These are phyloP conservation scores for Danaus melanippus DNA, from an alignment of 1,140 invertebrate species.

Conservation along the genomic window DNA sequence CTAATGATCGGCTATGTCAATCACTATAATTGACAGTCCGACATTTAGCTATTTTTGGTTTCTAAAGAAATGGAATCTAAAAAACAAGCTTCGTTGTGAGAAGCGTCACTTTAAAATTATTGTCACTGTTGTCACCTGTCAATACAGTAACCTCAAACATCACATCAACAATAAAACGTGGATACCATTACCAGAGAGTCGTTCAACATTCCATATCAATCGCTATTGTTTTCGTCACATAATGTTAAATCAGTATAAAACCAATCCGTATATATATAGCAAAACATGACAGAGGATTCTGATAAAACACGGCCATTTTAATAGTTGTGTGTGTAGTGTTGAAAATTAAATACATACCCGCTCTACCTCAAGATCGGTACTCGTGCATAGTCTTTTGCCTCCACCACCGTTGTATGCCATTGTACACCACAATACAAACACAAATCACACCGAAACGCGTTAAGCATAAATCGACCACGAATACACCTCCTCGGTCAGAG, in stretches of 20 bases:
- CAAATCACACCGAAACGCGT: slow-evolving; percentile 68
- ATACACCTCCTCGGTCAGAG: slow-evolving; percentile 41
- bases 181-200: slow-evolving; percentile 25
- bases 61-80: slow-evolving; percentile 18
- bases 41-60: slow-evolving; percentile 50
- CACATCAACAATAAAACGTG: slow-evolving; percentile 59
- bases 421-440: slow-evolving; percentile 68
- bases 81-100: slow-evolving; percentile 7
- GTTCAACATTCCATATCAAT: slow-evolving; percentile 4
- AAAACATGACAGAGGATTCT: slow-evolving; percentile 49
- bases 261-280: slow-evolving; percentile 13
- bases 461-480: slow-evolving; percentile 38
- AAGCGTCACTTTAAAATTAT: slow-evolving; percentile 28
- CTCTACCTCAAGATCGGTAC: slow-evolving; percentile 65
- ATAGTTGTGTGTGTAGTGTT: slow-evolving; percentile 38
- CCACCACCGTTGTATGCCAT: slow-evolving; percentile 72
- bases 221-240: slow-evolving; percentile 9
- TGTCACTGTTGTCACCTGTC: slow-evolving; percentile 42
- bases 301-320: slow-evolving; percentile 69
- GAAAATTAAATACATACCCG: slow-evolving; percentile 52
- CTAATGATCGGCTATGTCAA: slow-evolving; percentile 61
- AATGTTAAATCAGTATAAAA: slow-evolving; percentile 8
- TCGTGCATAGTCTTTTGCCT: slow-evolving; percentile 69
- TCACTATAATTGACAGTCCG: slow-evolving; percentile 66
- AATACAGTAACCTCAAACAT: slow-evolving; percentile 66